A percentile compares a stretch with the other conserved stretches of the same genome.
Evolutionary conservation across 2,797 vertebrate species (phyloP).

Genomic region (Rhinichthys osculus): DNA sequence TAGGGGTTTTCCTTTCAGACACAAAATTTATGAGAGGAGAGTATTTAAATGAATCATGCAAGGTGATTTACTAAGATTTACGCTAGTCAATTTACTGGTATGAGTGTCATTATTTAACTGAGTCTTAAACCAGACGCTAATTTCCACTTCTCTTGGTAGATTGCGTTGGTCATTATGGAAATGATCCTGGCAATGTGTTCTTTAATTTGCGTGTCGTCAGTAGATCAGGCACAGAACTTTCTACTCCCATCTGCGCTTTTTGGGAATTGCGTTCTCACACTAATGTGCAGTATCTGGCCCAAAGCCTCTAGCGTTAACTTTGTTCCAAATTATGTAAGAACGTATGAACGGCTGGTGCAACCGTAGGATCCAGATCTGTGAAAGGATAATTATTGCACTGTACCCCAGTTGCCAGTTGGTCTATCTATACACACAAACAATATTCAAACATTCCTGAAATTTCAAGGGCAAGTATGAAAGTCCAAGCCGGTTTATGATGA

Average conservation of each 20-base stretch:
- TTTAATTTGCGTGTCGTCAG: neutral
- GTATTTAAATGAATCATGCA: too few relatives aligned
- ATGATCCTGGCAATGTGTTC: too few relatives aligned
- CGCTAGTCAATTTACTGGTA: neutral
- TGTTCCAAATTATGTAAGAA: neutral
- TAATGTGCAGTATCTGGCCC: neutral
- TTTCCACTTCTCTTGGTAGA: neutral
- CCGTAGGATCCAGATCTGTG: neutral
- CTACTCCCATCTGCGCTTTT: neutral
- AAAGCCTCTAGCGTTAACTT: neutral
- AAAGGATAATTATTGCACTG: neutral
- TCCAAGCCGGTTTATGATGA: too few relatives aligned
- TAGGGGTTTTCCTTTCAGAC: too few relatives aligned
- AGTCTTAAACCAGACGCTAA: neutral
- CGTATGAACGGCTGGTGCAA: neutral
- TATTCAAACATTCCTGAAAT: neutral
- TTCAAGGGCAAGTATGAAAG: neutral
- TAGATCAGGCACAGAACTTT: neutral
- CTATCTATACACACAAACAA: slow-evolving; percentile 7
- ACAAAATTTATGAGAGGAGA: too few relatives aligned
- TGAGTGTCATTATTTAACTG: neutral
- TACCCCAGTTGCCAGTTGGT: neutral
- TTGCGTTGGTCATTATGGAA: too few relatives aligned
- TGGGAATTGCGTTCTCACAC: neutral
- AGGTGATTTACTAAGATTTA: neutral